Evolutionary conservation across 2,113 vertebrate genomes (phyloP).

Genomic region (Labeo rohita): DNA sequence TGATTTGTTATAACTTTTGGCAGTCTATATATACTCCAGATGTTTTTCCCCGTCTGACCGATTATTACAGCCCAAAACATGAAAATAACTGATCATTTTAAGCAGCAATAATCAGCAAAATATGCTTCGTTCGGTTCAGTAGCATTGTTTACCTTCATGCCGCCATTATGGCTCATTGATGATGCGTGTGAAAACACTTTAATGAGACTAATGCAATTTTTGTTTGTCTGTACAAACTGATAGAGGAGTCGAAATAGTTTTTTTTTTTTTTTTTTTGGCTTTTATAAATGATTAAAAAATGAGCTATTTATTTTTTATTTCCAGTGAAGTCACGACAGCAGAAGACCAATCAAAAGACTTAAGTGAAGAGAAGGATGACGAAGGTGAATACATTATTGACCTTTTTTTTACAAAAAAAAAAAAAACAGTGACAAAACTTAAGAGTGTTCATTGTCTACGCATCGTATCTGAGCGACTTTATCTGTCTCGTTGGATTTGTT

Average conservation of each 20-base stretch:
- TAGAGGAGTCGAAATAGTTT: not conserved
- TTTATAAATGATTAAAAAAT: conserved; percentile 15
- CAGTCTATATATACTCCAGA: too few relatives aligned
- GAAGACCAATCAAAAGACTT: conserved; percentile 59
- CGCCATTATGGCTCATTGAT: too few relatives aligned
- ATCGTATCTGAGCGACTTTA: not conserved
- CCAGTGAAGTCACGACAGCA: conserved; percentile 69
- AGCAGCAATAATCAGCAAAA: too few relatives aligned
- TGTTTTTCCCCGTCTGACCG: too few relatives aligned
- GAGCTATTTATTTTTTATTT: conserved; percentile 58
- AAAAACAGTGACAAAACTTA: too few relatives aligned
- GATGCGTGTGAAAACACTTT: too few relatives aligned
- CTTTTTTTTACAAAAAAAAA: not conserved
- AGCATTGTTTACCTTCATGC: too few relatives aligned
- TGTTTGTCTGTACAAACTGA: not conserved
- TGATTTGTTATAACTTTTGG: too few relatives aligned
- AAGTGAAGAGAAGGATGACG: conserved; percentile 57
- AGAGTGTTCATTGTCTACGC: not conserved
- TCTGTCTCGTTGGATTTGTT: not conserved
- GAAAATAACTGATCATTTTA: too few relatives aligned
- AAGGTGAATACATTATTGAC: conserved; percentile 57
- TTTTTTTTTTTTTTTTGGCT: not conserved
- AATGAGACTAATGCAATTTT: not conserved
- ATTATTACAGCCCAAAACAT: too few relatives aligned
- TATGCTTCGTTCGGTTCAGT: too few relatives aligned